These are phyloP conservation scores for Hirtodrosophila histrioides DNA, from an alignment of 2,888 invertebrate species.

Conservation along the genomic window DNA sequence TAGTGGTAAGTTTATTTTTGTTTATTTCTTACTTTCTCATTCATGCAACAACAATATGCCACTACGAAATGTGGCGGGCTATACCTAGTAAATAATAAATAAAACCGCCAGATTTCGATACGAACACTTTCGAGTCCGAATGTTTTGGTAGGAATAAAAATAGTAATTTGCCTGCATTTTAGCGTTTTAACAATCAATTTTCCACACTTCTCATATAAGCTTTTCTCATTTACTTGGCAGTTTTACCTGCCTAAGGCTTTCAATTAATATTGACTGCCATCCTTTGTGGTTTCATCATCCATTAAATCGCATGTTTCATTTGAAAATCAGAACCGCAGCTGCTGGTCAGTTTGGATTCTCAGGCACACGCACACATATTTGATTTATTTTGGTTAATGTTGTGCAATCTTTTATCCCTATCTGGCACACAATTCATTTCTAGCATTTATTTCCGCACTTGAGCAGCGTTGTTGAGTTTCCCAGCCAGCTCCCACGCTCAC, in stretches of 20 bases:
- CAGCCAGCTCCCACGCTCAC: neutral
- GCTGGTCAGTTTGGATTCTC: slow-evolving; percentile 58
- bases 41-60: too few species aligned
- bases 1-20: too few species aligned
- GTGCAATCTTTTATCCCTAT: slow-evolving; percentile 56
- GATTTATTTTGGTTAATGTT: slow-evolving; percentile 61
- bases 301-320: slow-evolving; percentile 51
- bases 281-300: slow-evolving; percentile 39
- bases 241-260: slow-evolving; percentile 23
- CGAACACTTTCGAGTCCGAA: too few species aligned
- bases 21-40: too few species aligned
- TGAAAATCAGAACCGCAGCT: slow-evolving; percentile 56
- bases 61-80: too few species aligned
- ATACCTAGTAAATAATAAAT: too few species aligned
- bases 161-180: neutral
- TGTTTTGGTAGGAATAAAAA: too few species aligned
- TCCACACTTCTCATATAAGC: neutral
- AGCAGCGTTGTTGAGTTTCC: slow-evolving; percentile 11
- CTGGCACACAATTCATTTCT: slow-evolving; percentile 36
- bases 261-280: slow-evolving; percentile 44
- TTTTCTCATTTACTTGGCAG: slow-evolving; percentile 10
- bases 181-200: neutral
- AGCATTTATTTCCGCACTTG: slow-evolving; percentile 45
- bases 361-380: slow-evolving; percentile 16
- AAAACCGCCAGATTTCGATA: too few species aligned